Base-by-base conservation (phyloP, 1,140 invertebrate species). In the Anastrepha obliqua region DNA sequence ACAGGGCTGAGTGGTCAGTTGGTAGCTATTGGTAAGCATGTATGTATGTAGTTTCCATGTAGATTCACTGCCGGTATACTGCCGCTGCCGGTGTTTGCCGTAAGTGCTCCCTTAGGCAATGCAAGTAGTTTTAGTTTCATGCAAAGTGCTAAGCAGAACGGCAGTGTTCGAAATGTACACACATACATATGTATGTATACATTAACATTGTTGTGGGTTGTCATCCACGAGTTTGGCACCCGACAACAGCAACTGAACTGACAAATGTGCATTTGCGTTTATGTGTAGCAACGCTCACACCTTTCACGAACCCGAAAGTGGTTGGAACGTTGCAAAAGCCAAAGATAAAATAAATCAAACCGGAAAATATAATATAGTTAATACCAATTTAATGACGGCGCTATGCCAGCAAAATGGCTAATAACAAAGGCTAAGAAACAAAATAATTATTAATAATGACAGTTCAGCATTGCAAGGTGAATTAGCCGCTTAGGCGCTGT, bases 311-410 rank as follows among this genome's bases (percentile, higher is more conserved):
- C 13, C n/a, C 0, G 44, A 55, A 58, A 20, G 13, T 74, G 20
- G 17, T 47, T 47, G 15, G 39, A 3, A 0, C 6, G 9, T 3
- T 67, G 42, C 44, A n/a, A 42, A 74, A 74, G 39, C 0, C 9
- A 58, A 81, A n/a, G 2, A 15, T 9, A 55, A 78, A 55, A 51
- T 11, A 78, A 55, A 78, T 51, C 13, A 29, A 58, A 13, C 47
- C 51, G 2, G 64, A 81, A 81, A 51, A 55, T 81, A 9, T 81
- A 81, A 81, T 81, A 55, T 81, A 2, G 7, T 81, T 81, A 81
- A 81, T 81, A 47, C 74, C 74, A 81, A 81, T 81, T 81, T 81
- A 81, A 81, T 81, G 74, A 51, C 74, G 17, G 47, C 67, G 42
- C 15, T 44, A 47, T 44, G 42, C 74, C 17, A 81, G 74, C 17